These are phyloP conservation scores for Spea multiplicata DNA, from an alignment of 2,113 vertebrate genomes.

Conservation along the genomic window DNA sequence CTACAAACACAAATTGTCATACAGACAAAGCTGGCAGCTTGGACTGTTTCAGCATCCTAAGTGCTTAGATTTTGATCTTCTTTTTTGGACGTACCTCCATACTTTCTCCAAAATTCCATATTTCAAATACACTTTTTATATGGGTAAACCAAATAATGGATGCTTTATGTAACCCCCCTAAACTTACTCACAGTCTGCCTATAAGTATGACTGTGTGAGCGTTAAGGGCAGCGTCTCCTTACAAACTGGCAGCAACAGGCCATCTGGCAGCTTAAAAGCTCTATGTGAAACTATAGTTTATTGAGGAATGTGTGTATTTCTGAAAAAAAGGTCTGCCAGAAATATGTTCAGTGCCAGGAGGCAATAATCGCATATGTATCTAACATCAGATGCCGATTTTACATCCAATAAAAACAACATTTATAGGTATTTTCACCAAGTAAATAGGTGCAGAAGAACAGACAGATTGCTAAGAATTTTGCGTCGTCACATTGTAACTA, in stretches of 20 bases:
- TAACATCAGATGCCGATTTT: not conserved
- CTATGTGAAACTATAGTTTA: not conserved
- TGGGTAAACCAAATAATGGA: no score
- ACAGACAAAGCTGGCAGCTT: no score
- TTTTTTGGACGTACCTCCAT: no score
- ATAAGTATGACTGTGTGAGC: not conserved
- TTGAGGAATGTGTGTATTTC: not conserved
- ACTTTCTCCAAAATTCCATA: no score
- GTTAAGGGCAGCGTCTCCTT: not conserved
- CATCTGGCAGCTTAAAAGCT: not conserved
- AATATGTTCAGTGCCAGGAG: not conserved
- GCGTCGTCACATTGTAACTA: not conserved
- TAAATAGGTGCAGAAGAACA: not conserved
- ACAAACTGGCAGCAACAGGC: not conserved
- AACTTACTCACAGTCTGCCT: not conserved
- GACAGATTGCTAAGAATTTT: not conserved
- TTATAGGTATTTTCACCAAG: not conserved
- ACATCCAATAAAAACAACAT: not conserved
- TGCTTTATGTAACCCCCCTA: not conserved
- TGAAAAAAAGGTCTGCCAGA: not conserved
- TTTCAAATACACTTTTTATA: no score
- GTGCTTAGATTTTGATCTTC: no score
- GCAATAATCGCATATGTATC: not conserved
- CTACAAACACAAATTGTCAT: no score
- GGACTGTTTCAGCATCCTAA: no score